Percentiles rank a stretch among this genome's conserved stretches.
Evolutionary conservation across 2,113 vertebrate species (phyloP).

Genomic region (Platycercus adscitus): DNA sequence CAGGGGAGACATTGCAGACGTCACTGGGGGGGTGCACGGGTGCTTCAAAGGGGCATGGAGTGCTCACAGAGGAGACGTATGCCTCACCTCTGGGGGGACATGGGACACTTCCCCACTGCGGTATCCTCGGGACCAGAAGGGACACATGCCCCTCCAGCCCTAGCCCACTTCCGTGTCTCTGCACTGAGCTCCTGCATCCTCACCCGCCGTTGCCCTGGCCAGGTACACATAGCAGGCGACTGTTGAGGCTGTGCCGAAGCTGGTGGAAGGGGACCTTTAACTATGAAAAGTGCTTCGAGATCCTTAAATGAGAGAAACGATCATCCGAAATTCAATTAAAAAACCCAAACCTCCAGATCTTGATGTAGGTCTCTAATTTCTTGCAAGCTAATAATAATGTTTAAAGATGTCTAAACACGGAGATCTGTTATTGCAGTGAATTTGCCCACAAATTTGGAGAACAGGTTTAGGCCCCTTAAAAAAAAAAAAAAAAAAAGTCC

Average conservation of each 20-base stretch:
- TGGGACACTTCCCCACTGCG: fast-evolving
- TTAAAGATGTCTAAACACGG: slow-evolving; percentile 13
- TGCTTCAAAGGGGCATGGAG: neutral
- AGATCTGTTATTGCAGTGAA: slow-evolving; percentile 37
- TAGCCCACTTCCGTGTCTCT: fast-evolving
- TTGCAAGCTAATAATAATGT: slow-evolving; percentile 17
- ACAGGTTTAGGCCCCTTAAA: slow-evolving; percentile 29
- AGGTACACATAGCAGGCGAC: fast-evolving
- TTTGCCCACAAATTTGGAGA: slow-evolving; percentile 52
- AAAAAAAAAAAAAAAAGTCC: neutral
- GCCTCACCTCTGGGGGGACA: neutral
- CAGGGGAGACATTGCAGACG: too few relatives aligned
- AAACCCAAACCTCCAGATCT: slow-evolving; percentile 38
- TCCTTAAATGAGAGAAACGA: neutral
- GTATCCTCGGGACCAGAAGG: too few relatives aligned
- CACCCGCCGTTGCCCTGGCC: fast-evolving
- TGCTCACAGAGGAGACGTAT: neutral
- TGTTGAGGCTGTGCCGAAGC: neutral
- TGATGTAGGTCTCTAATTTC: slow-evolving; percentile 57
- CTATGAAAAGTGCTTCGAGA: neutral
- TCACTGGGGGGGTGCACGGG: neutral
- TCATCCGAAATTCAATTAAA: neutral
- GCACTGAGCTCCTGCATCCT: neutral
- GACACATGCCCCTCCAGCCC: neutral
- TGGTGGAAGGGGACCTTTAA: neutral